Conservation (phyloP, 1,140 invertebrate genomes). For the Drosophila albomicans region DNA sequence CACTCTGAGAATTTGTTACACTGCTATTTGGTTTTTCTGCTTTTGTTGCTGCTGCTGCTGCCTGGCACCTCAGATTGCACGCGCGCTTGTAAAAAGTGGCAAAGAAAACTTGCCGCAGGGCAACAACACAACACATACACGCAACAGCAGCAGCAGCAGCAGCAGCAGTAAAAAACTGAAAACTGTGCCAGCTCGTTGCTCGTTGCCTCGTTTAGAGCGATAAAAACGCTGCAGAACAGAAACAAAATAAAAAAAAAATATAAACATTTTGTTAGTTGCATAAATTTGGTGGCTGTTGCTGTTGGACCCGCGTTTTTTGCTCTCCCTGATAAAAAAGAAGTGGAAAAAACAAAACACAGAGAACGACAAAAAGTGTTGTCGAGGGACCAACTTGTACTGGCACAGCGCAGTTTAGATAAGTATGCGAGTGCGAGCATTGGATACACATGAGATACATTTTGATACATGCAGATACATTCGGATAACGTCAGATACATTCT, state of each 20-base stretch:
- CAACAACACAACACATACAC: conserved; percentile 17
- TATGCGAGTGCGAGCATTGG: background rate
- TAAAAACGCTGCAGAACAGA: conserved; percentile 61
- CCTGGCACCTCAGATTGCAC: conserved; percentile 18
- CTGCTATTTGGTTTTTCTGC: conserved; percentile 7
- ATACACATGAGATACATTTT: conserved; percentile 20
- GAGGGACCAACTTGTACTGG: conserved; percentile 68
- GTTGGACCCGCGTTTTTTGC: conserved; percentile 49
- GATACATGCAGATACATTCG: conserved; percentile 7
- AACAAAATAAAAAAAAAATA: conserved; percentile 46
- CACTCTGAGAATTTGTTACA: conserved; percentile 9
- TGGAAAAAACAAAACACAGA: background rate
- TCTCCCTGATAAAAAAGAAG: conserved; percentile 26
- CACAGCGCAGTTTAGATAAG: conserved; percentile 59
- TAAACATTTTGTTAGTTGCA: conserved; percentile 74
- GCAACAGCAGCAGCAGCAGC: conserved; percentile 5
- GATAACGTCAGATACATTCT: background rate
- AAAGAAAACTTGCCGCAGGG: conserved; percentile 48
- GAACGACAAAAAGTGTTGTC: conserved; percentile 75
- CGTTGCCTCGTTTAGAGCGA: conserved; percentile 58
- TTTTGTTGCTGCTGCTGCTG: background rate
- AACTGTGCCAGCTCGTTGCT: conserved; percentile 22
- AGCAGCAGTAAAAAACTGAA: conserved; percentile 3
- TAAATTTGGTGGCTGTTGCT: conserved; percentile 63
- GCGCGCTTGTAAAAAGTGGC: conserved; percentile 22